phyloP scores from a whole-genome alignment of 30 jellyfish, hydroid and myxozoan genomes.

The Nemopilema nomurai region DNA sequence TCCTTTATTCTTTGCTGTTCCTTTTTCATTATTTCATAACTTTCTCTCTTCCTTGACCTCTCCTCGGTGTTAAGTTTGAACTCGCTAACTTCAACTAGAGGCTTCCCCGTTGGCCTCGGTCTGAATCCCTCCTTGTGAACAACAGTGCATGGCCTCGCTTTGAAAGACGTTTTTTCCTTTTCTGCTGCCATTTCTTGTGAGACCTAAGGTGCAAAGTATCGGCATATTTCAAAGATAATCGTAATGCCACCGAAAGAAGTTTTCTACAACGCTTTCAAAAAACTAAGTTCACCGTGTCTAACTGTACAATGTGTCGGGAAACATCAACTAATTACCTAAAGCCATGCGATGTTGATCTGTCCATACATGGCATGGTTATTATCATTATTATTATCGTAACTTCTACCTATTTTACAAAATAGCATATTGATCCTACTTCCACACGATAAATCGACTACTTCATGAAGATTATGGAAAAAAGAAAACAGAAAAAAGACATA shows the following conservation, averaged over 20 bases:
- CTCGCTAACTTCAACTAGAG: conserved; percentile 63
- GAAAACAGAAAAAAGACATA: too few relatives aligned
- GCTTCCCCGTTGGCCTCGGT: conserved; percentile 69
- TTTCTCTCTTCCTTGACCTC: conserved; percentile 86
- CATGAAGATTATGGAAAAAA: too few relatives aligned
- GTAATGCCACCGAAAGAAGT: neutral
- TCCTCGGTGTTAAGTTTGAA: conserved; percentile 79
- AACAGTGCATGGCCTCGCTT: conserved; percentile 82
- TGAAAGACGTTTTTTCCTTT: conserved; percentile 64
- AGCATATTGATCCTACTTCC: too few relatives aligned
- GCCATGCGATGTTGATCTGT: too few relatives aligned
- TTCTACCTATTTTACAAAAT: too few relatives aligned
- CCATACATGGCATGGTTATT: too few relatives aligned
- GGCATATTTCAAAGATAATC: neutral
- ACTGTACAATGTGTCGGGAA: too few relatives aligned
- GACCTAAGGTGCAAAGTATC: conserved; percentile 4
- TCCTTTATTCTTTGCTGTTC: conserved; percentile 71
- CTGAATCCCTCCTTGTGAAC: conserved; percentile 74
- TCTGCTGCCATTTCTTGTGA: conserved; percentile 52
- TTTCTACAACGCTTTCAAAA: too few relatives aligned
- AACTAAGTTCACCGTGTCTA: too few relatives aligned
- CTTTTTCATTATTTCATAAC: conserved; percentile 69
- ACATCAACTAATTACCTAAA: too few relatives aligned
- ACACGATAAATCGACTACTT: too few relatives aligned
- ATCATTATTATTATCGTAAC: too few relatives aligned